Percentiles rank a stretch among this genome's conserved stretches.
These are phyloP conservation scores for Scolopax mira DNA, from an alignment of 2,113 vertebrate genomes.

Conservation along the genomic window DNA sequence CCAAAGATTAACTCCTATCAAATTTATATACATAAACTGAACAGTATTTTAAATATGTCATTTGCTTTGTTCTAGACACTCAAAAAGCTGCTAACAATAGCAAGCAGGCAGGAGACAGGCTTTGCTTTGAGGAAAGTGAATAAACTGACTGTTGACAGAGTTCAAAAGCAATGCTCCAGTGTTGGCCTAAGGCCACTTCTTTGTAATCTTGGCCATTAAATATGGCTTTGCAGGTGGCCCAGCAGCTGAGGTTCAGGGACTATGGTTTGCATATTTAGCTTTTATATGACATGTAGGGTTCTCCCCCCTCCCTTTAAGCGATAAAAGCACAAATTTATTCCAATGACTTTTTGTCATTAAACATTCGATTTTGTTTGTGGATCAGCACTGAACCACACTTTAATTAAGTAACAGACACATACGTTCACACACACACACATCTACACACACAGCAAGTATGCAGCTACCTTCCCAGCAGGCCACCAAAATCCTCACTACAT, in stretches of 20 bases:
- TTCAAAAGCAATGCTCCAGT: conserved; percentile 76
- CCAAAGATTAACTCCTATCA: conserved; percentile 36
- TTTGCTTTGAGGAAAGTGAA: conserved; percentile 78
- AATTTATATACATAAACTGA: conserved; percentile 52
- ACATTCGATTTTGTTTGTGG: conserved; percentile 46
- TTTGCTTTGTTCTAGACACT: conserved; percentile 73
- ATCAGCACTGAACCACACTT: conserved; percentile 27
- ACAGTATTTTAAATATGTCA: conserved; percentile 61
- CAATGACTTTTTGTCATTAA: conserved; percentile 69
- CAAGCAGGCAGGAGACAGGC: conserved; percentile 65
- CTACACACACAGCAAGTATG: background rate
- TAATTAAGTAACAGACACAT: conserved; percentile 15
- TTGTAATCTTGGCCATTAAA: conserved; percentile 82
- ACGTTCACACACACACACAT: background rate
- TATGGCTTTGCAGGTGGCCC: conserved; percentile 79
- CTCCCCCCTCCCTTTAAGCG: conserved; percentile 60
- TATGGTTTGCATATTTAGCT: conserved; percentile 77
- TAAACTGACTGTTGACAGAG: conserved; percentile 80
- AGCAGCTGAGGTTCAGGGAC: conserved; percentile 71
- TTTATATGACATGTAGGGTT: conserved; percentile 61
- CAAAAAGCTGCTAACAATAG: conserved; percentile 75
- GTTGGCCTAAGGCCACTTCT: conserved; percentile 77
- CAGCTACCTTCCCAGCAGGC: conserved; percentile 39
- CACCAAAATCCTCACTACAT: conserved; percentile 12
- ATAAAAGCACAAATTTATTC: conserved; percentile 73